phyloP scores from a whole-genome alignment of 2,113 vertebrate species.

The Peromyscus maniculatus region DNA sequence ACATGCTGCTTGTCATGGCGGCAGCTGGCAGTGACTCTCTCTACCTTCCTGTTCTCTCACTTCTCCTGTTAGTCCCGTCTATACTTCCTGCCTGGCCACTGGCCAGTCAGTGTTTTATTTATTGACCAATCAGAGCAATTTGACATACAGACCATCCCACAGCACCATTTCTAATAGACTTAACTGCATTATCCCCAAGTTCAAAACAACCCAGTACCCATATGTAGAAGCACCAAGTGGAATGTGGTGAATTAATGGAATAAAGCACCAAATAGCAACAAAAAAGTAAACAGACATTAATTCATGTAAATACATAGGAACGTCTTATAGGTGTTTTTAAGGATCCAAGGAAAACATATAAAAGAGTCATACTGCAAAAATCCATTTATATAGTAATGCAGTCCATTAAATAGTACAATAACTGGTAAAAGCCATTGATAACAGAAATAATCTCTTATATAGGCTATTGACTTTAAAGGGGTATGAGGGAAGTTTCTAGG shows the following conservation, averaged over 20 bases:
- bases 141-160: no score
- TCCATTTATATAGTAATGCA: not conserved
- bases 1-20: no score
- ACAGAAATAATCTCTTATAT: not conserved
- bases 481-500: not conserved
- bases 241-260: not conserved
- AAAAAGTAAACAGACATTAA: not conserved
- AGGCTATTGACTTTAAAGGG: not conserved
- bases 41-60: no score
- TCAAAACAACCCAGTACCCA: not conserved
- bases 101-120: no score
- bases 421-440: not conserved
- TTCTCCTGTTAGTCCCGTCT: no score
- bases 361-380: not conserved
- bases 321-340: not conserved
- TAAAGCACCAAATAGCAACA: not conserved
- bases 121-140: no score
- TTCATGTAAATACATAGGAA: not conserved
- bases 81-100: no score
- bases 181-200: not conserved
- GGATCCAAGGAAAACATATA: constrained; percentile 2
- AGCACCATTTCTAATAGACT: constrained; percentile 14
- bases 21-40: no score
- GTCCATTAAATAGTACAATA: not conserved
- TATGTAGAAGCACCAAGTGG: not conserved